These are phyloP conservation scores for Macrocentrus cingulum DNA, from an alignment of 1,140 invertebrate genomes.

Conservation along the genomic window DNA sequence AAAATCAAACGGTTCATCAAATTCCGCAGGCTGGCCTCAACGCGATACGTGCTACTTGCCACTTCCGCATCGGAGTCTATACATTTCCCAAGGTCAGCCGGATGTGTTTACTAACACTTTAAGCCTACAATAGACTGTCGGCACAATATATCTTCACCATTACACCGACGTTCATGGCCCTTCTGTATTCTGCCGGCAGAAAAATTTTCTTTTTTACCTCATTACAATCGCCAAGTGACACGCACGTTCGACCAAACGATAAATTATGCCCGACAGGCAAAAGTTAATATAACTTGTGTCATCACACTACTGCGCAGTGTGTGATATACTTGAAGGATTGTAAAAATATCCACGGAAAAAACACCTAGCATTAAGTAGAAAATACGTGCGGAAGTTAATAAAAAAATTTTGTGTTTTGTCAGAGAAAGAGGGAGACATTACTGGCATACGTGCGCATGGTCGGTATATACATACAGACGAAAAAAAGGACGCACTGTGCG, in stretches of 20 bases:
- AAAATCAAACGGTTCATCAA: too few relatives aligned
- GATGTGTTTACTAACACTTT: too few relatives aligned
- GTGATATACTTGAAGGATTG: slow-evolving; percentile 6
- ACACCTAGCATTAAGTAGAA: slow-evolving; percentile 2
- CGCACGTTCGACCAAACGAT: slow-evolving; percentile 29
- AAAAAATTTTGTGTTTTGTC: background rate
- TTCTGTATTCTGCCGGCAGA: background rate
- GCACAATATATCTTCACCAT: background rate
- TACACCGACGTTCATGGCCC: background rate
- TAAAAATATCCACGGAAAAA: slow-evolving; percentile 9
- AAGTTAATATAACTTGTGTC: slow-evolving; percentile 34
- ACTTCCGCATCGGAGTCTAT: too few relatives aligned
- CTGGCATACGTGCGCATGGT: background rate
- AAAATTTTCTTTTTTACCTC: slow-evolving; percentile 13
- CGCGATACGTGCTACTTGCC: too few relatives aligned
- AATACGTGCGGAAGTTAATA: background rate
- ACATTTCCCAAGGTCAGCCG: too few relatives aligned
- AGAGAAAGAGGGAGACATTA: background rate
- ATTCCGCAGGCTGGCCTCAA: too few relatives aligned
- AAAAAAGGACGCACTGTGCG: background rate
- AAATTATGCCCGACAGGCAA: slow-evolving; percentile 23
- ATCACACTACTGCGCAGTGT: slow-evolving; percentile 14
- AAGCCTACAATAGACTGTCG: background rate
- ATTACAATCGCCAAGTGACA: slow-evolving; percentile 18
- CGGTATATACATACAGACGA: background rate